Evolutionary conservation across 2,113 vertebrate species (phyloP), one percentile per base, ranked within the genome.

Genomic region (Pyrgilauda ruficollis): DNA sequence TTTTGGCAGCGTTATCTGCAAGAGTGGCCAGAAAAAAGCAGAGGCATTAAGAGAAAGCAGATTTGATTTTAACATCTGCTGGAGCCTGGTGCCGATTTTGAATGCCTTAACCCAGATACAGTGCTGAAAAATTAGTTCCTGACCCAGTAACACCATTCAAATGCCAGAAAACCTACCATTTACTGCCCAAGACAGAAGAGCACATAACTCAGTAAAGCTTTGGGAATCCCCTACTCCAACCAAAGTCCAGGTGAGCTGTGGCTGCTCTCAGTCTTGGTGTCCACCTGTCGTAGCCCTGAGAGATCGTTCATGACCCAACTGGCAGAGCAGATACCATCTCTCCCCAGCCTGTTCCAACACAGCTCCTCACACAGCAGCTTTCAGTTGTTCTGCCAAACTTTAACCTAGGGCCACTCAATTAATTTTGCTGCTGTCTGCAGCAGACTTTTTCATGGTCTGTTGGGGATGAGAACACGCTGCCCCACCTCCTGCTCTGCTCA

Each of bases 341-440:
- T 90, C 1, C 11, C 62, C 81, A 90, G 9, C 95, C 78, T 93
- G 96, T 58, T 62, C 67, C 85, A 83, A 84, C 96, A 74, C 78
- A 86, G 86, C 69, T 85, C 93, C 68, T 74, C 67, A 55, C 28
- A 10, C 72, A 83, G 5, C 33, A 33, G 67, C 79, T 80, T 33
- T 95, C 94, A 94, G 87, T 95, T 95, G 23, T 91, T 80, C 68
- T 94, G 92, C 95, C 95, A 96, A 74, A 83, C 63, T 75, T 92
- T 91, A 81, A 96, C 94, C 93, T 81, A 84, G 31, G 76, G 94
- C 93, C 89, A 84, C 89, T 81, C 80, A 30, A 15, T 84, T 90
- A 92, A 92, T 64, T 96, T 59, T 7, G 0, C 63, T 39, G 37
- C 52, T 92, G 94, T 68, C 55, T 95, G 83, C 90, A 86, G 72